These are phyloP conservation scores for Phytoseiulus persimilis DNA, from an alignment of 2,888 invertebrate genomes.

Conservation along the genomic window DNA sequence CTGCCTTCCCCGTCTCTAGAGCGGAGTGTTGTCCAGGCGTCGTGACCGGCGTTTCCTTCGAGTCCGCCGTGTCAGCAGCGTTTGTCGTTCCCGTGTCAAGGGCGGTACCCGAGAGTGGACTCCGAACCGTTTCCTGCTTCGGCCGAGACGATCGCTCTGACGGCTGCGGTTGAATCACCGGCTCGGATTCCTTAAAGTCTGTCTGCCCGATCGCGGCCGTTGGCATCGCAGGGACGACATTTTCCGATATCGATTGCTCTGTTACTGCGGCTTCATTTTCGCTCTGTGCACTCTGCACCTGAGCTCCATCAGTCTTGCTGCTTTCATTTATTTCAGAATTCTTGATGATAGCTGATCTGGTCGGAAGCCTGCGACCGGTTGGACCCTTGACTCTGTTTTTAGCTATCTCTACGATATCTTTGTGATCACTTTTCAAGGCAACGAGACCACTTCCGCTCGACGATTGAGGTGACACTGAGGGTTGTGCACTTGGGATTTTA, in stretches of 20 bases:
- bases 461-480: neutral
- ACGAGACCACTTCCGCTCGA: neutral
- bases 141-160: too few species aligned
- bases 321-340: neutral
- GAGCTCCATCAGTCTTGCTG: too few species aligned
- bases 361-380: neutral
- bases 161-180: too few species aligned
- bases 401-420: conserved; percentile 10
- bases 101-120: neutral
- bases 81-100: neutral
- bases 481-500: neutral
- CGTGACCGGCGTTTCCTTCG: neutral
- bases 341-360: neutral
- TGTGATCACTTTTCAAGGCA: neutral
- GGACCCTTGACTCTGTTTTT: neutral
- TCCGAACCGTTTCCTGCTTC: too few species aligned
- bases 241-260: too few species aligned
- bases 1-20: neutral
- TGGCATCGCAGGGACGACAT: too few species aligned
- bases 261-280: neutral
- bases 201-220: too few species aligned
- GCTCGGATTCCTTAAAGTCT: too few species aligned
- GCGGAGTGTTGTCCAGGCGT: neutral
- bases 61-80: neutral
- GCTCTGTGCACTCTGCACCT: neutral